Base-by-base conservation (phyloP, 2,797 vertebrate species). In the Galagoides demidoff region DNA sequence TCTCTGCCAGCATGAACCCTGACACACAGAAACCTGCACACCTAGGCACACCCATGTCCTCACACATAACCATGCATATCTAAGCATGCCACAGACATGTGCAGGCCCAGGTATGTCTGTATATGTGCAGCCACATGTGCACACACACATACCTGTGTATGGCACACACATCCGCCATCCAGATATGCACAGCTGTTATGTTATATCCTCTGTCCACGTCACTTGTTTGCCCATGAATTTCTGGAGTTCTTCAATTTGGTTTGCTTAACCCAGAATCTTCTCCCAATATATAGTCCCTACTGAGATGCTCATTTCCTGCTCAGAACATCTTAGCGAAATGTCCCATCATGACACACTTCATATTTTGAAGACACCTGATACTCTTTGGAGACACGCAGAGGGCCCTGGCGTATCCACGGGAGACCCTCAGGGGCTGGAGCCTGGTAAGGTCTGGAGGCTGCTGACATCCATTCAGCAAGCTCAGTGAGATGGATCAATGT, bases 241-340 rank as follows among this genome's bases (percentile, higher is more conserved):
- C 22, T 55, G 37, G 1, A 79, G 43, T 84, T 74, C 59, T 82
- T 73, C 68, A 16, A 1, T 13, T 63, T 43, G 37, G 19, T 82
- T 63, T 45, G 73, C 31, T 27, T 31, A 57, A 27, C 12, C 14
- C 4, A 64, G 81, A 49, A 43, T 16, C 14, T 37, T 64, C 39
- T 57, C 85, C 68, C 20, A 1, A 79, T 13, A 4, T 73, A 27
- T 5, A 19, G 63, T 63, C 25, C 11, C 68, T 68, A n/a, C 57
- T 23, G 39, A 73, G 94, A 68, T n/a, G 31, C 27, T 93, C 66
- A 77, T 95, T 96, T 95, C 89, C 76, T 95, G 74, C n/a, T 55
- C 22, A 37, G 85, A 70, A 63, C 78, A 77, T 61, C 68, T 55
- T n/a, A 61, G 73, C 0, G 2, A 68, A 82, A 37, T 37, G 31